phyloP scores from a whole-genome alignment of 2,797 vertebrate species.

The Sardinella longiceps region DNA sequence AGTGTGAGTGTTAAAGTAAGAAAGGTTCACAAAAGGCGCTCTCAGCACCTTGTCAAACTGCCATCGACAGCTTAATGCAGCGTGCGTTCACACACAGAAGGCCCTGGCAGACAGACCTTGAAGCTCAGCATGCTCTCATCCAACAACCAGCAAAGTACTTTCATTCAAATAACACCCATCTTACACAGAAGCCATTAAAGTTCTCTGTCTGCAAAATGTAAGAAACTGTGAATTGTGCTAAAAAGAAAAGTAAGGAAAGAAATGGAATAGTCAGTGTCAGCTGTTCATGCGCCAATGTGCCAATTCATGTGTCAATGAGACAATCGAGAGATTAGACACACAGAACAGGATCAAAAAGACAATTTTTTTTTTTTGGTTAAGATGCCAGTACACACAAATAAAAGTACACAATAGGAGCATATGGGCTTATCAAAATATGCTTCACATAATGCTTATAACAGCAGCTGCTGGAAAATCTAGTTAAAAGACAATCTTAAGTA shows the following conservation, averaged over 20 bases:
- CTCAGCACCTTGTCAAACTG: not conserved
- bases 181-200: too few relatives aligned
- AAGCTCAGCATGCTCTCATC: not conserved
- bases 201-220: too few relatives aligned
- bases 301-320: too few relatives aligned
- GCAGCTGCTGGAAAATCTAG: not conserved
- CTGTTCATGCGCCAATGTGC: too few relatives aligned
- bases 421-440: not conserved
- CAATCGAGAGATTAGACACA: too few relatives aligned
- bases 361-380: too few relatives aligned
- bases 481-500: not conserved
- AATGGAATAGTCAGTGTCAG: too few relatives aligned
- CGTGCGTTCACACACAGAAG: not conserved
- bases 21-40: not conserved
- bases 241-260: too few relatives aligned
- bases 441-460: not conserved
- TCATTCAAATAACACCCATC: not conserved
- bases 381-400: not conserved
- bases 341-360: too few relatives aligned
- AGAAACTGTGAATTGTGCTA: too few relatives aligned
- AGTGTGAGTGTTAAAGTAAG: not conserved
- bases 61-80: not conserved
- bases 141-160: not conserved
- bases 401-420: not conserved
- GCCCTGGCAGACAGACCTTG: not conserved